Conservation (phyloP, 2,888 invertebrate genomes). For the Philopedon plagiatum region DNA sequence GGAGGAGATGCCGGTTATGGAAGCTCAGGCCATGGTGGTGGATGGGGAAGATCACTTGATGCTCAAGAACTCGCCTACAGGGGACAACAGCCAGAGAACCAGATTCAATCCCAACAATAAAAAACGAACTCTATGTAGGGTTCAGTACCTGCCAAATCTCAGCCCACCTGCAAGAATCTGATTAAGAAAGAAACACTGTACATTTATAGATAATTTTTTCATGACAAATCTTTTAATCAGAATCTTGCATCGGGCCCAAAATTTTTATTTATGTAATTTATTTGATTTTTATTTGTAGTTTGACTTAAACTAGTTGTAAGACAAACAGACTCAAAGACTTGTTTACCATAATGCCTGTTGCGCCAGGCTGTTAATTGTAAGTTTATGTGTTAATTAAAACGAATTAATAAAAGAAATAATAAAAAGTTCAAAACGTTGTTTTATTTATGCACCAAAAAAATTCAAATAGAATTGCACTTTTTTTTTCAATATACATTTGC, state of each 20-base stretch:
- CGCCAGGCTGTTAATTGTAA: constrained; percentile 58
- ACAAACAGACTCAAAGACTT: constrained; percentile 63
- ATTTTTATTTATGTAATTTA: constrained; percentile 54
- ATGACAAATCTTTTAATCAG: constrained; percentile 25
- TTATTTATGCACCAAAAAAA: constrained; percentile 16
- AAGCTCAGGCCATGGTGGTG: constrained; percentile 78
- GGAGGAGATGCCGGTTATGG: constrained; percentile 68
- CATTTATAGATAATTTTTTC: constrained; percentile 26
- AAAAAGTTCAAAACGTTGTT: not conserved
- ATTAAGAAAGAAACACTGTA: constrained; percentile 55
- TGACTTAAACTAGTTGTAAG: constrained; percentile 42
- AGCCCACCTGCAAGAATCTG: constrained; percentile 48
- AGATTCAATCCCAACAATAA: constrained; percentile 45
- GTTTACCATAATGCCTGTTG: constrained; percentile 53
- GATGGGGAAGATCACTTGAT: constrained; percentile 84
- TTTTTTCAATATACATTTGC: too few species aligned
- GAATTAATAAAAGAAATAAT: constrained; percentile 59
- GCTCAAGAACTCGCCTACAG: constrained; percentile 86
- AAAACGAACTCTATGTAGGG: constrained; percentile 31
- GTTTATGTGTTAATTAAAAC: constrained; percentile 63
- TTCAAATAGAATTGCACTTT: too few species aligned
- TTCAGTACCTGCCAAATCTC: constrained; percentile 66
- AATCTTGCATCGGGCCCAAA: not conserved
- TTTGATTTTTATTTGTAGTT: constrained; percentile 43
- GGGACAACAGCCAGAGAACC: constrained; percentile 75